Percentiles rank a stretch among this genome's conserved stretches.
phyloP scores from a whole-genome alignment of 2,113 vertebrate genomes.

The Delphinapterus leucas region DNA sequence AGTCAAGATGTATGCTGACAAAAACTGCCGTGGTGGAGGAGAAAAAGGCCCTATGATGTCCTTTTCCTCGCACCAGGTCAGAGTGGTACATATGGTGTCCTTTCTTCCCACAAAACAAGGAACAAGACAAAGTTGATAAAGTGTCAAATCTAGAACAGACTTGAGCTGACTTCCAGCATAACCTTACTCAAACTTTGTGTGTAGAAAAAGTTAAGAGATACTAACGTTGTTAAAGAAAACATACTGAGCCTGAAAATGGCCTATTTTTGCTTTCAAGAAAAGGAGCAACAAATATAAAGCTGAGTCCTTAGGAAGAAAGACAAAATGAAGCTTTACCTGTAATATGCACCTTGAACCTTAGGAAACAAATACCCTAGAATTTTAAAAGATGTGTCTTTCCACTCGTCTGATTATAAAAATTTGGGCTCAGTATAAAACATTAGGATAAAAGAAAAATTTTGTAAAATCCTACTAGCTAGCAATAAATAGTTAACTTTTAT shows the following conservation, averaged over 20 bases:
- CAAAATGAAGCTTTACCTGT: background rate
- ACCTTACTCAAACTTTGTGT: background rate
- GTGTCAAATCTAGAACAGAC: background rate
- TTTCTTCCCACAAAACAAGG: background rate
- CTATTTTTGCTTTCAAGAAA: background rate
- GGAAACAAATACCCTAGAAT: background rate
- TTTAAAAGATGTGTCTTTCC: background rate
- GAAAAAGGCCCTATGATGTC: background rate
- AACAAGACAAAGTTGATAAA: background rate
- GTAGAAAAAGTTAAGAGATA: background rate
- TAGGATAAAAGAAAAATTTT: slow-evolving; percentile 14
- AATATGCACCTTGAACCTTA: background rate
- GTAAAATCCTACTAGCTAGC: background rate
- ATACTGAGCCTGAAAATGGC: background rate
- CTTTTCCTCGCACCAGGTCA: background rate
- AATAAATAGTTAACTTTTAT: background rate
- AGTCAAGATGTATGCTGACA: background rate
- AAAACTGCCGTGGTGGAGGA: background rate
- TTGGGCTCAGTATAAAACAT: background rate
- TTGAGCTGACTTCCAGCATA: background rate
- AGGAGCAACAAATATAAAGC: background rate
- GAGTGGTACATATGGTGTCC: background rate
- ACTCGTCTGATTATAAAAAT: background rate
- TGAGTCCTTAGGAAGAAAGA: slow-evolving; percentile 4
- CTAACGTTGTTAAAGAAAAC: background rate